Evolutionary conservation across 2,113 vertebrate genomes (phyloP).

Genomic region (Indicator maculatus): DNA sequence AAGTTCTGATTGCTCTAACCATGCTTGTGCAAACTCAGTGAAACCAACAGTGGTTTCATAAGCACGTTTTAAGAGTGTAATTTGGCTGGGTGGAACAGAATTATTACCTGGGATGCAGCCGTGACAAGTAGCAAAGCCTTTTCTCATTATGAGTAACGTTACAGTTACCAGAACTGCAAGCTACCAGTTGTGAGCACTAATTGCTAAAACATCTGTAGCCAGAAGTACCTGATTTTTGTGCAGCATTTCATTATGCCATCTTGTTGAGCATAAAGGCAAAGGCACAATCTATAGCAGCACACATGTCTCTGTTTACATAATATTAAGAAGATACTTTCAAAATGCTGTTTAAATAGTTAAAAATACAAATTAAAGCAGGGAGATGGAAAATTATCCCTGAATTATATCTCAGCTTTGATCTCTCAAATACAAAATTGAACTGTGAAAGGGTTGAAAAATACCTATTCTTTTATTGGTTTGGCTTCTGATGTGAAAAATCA

Average conservation of each 20-base stretch:
- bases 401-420: conserved; percentile 47
- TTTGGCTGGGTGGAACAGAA: conserved; percentile 61
- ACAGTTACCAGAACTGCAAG: conserved; percentile 57
- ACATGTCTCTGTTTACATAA: conserved; percentile 60
- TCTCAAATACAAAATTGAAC: conserved; percentile 5
- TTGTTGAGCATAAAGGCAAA: neutral
- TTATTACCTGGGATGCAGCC: conserved; percentile 57
- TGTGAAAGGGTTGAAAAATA: conserved; percentile 29
- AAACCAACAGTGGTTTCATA: neutral
- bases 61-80: conserved; percentile 19
- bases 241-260: conserved; percentile 13
- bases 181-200: conserved; percentile 59
- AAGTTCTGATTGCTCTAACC: neutral
- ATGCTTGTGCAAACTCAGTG: neutral
- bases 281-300: neutral
- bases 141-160: conserved; percentile 63
- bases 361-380: conserved; percentile 41
- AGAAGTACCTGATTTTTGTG: conserved; percentile 55
- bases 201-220: conserved; percentile 73
- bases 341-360: conserved; percentile 65
- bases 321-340: conserved; percentile 56
- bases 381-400: conserved; percentile 34
- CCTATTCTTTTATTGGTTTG: neutral
- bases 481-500: neutral
- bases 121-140: conserved; percentile 49